These are phyloP conservation scores for Trididemnum nubilum DNA, from an alignment of 23 tunicate genomes.

Conservation along the genomic window DNA sequence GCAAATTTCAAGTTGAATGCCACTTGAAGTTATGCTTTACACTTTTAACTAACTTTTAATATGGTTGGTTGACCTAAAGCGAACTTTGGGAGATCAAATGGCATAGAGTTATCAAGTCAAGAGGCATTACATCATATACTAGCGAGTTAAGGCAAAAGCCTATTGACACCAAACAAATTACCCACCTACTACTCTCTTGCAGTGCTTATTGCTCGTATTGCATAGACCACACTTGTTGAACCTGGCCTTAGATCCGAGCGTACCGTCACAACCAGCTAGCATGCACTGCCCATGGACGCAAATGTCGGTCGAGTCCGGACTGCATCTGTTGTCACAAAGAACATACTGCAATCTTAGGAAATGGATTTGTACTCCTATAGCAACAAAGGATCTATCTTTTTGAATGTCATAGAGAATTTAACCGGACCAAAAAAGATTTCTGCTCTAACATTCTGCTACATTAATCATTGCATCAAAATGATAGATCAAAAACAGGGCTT, in stretches of 20 bases:
- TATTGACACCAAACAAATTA: background rate
- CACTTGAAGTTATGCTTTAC: too few species aligned
- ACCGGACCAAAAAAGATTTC: too few species aligned
- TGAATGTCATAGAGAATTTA: too few species aligned
- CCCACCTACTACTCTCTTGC: slow-evolving; percentile 62
- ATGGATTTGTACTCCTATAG: background rate
- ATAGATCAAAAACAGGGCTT: too few species aligned
- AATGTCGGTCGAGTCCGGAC: slow-evolving; percentile 79
- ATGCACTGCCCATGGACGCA: slow-evolving; percentile 93
- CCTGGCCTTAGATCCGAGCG: slow-evolving; percentile 82
- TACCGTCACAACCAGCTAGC: slow-evolving; percentile 92
- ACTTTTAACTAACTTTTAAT: too few species aligned
- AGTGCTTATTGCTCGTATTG: slow-evolving; percentile 55
- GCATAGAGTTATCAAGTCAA: background rate
- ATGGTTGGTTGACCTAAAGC: background rate
- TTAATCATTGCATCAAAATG: too few species aligned
- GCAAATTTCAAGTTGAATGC: background rate
- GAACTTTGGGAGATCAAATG: background rate
- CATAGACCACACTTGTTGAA: slow-evolving; percentile 91
- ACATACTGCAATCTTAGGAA: too few species aligned
- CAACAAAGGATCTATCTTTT: background rate
- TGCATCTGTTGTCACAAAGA: slow-evolving; percentile 75
- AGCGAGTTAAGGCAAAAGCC: background rate
- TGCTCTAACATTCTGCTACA: too few species aligned
- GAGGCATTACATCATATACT: background rate